Percentiles rank a stretch among this genome's conserved stretches.
Conservation (phyloP, 2,888 invertebrate species). For the Dicycla oo region DNA sequence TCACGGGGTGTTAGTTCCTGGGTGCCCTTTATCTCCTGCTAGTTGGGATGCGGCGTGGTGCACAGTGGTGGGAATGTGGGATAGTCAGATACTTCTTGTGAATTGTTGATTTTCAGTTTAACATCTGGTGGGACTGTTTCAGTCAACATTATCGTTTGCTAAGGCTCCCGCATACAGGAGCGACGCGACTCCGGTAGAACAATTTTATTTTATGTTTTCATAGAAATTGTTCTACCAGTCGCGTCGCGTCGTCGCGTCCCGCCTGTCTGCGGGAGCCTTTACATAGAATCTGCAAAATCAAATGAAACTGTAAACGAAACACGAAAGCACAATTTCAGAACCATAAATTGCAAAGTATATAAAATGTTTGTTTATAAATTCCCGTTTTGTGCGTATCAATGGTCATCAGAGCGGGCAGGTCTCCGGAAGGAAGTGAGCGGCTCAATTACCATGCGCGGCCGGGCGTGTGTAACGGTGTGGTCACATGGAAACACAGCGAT, state of each 20-base stretch:
- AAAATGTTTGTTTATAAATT: conserved; percentile 64
- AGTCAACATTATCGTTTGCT: background rate
- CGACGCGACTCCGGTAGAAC: too few relatives aligned
- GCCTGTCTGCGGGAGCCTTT: too few relatives aligned
- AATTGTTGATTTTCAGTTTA: conserved; percentile 4
- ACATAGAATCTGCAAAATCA: background rate
- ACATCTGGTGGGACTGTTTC: background rate
- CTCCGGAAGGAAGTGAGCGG: conserved; percentile 86
- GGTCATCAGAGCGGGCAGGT: conserved; percentile 71
- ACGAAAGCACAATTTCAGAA: conserved; percentile 2
- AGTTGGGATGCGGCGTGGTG: background rate
- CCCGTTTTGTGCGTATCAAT: conserved; percentile 71
- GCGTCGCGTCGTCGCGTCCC: too few relatives aligned
- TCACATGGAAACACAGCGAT: conserved; percentile 78
- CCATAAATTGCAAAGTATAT: conserved; percentile 47
- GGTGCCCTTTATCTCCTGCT: background rate
- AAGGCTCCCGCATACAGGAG: too few relatives aligned
- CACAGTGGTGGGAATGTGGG: background rate
- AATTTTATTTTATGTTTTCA: too few relatives aligned
- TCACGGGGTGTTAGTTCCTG: conserved; percentile 18
- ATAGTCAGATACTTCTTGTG: conserved; percentile 1
- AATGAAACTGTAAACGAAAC: conserved; percentile 7
- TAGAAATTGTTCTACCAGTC: too few relatives aligned
- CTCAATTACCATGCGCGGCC: conserved; percentile 82
- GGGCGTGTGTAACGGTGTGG: conserved; percentile 76